Percentiles rank a stretch among this genome's conserved stretches.
Evolutionary conservation across 2,888 invertebrate species (phyloP).

Genomic region (Therioaphis trifolii): DNA sequence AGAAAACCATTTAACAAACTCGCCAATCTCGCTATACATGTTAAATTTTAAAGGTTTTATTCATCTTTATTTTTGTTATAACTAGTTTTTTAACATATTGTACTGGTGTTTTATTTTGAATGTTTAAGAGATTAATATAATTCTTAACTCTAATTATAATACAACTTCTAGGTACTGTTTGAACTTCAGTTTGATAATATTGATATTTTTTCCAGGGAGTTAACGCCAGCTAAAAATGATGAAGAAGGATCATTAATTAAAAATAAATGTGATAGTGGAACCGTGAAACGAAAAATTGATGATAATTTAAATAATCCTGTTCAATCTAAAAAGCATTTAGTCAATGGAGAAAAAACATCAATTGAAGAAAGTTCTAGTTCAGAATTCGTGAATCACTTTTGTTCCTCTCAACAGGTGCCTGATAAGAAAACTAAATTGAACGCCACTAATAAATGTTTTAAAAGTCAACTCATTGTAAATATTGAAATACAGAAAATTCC

Average conservation of each 20-base stretch:
- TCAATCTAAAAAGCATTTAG: conserved; percentile 44
- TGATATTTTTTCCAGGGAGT: conserved; percentile 65
- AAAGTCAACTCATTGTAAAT: conserved; percentile 5
- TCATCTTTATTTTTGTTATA: too few species aligned
- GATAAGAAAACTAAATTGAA: conserved; percentile 46
- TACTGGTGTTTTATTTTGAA: too few species aligned
- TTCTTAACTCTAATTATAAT: too few species aligned
- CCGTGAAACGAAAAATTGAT: conserved; percentile 41
- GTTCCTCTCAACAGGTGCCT: conserved; percentile 65
- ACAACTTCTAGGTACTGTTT: too few species aligned
- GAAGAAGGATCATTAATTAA: conserved; percentile 58
- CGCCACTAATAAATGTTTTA: neutral
- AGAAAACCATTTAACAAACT: too few species aligned
- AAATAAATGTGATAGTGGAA: conserved; percentile 28
- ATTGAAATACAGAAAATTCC: neutral
- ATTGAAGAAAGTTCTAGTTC: conserved; percentile 55
- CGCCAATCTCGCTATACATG: too few species aligned
- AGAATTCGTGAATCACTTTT: conserved; percentile 68
- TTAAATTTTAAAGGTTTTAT: too few species aligned
- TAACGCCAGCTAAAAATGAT: conserved; percentile 67
- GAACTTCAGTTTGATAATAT: neutral
- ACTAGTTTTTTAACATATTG: too few species aligned
- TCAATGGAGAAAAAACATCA: conserved; percentile 27
- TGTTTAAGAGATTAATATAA: too few species aligned
- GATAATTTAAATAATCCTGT: neutral